A percentile compares a stretch with the other conserved stretches of the same genome.
These are phyloP conservation scores for Formica aserva DNA, from an alignment of 2,888 invertebrate species.

Conservation along the genomic window DNA sequence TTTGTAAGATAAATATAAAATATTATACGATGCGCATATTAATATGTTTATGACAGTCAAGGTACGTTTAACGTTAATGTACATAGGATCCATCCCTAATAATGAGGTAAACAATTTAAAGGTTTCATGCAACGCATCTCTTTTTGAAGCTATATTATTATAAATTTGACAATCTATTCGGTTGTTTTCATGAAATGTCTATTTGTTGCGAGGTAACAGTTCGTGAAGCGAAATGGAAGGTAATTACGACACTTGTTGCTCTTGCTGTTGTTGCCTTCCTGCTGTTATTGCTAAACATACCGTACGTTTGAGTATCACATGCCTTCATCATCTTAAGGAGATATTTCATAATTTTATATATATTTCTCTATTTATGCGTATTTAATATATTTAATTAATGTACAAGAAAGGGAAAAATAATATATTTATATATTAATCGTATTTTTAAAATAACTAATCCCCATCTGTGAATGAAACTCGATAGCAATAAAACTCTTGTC, in stretches of 20 bases:
- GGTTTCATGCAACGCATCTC: constrained; percentile 41
- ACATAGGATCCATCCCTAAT: background rate
- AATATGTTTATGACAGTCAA: background rate
- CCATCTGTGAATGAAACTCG: background rate
- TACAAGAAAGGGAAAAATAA: background rate
- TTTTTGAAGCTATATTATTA: constrained; percentile 18
- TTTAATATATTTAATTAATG: background rate
- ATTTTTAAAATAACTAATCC: background rate
- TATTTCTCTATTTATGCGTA: background rate
- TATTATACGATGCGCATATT: background rate
- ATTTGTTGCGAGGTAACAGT: constrained; percentile 68
- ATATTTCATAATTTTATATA: background rate
- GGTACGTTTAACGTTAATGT: background rate
- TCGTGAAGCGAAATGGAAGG: constrained; percentile 68
- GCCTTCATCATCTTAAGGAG: background rate
- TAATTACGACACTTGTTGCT: constrained; percentile 76
- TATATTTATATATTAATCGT: background rate
- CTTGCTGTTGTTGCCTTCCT: constrained; percentile 71
- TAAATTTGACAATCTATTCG: constrained; percentile 65
- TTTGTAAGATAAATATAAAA: background rate
- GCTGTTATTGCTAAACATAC: constrained; percentile 60
- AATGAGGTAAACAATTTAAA: constrained; percentile 39
- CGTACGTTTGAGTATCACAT: constrained; percentile 45
- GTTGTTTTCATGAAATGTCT: constrained; percentile 60
- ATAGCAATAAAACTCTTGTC: background rate